Conservation (phyloP, 35 echinoderm and acorn worm genomes). For the Apostichopus japonicus region DNA sequence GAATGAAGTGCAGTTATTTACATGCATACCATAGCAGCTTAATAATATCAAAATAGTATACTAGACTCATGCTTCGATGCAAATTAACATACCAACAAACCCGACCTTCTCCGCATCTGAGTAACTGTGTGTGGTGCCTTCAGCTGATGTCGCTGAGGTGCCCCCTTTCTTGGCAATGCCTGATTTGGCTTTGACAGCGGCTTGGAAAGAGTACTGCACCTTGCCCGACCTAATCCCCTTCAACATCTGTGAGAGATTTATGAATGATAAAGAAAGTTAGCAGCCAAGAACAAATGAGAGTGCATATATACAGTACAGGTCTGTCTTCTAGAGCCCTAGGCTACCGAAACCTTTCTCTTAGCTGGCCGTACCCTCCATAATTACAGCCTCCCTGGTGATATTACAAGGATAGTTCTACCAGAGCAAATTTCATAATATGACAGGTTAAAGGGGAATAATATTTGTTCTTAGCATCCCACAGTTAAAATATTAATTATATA, state of each 20-base stretch:
- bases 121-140: slow-evolving; percentile 81
- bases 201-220: slow-evolving; percentile 38
- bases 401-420: too few relatives aligned
- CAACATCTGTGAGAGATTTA: slow-evolving; percentile 10
- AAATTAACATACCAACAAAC: slow-evolving; percentile 71
- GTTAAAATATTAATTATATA: too few relatives aligned
- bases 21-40: too few relatives aligned
- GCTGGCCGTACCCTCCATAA: too few relatives aligned
- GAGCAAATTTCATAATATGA: too few relatives aligned
- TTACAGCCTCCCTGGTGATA: too few relatives aligned
- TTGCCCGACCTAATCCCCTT: slow-evolving; percentile 23
- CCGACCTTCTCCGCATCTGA: slow-evolving; percentile 81
- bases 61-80: background rate
- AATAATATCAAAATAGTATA: too few relatives aligned
- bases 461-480: too few relatives aligned
- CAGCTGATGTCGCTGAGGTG: slow-evolving; percentile 60
- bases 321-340: too few relatives aligned
- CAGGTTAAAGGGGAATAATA: too few relatives aligned
- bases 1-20: too few relatives aligned
- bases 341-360: too few relatives aligned
- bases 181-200: slow-evolving; percentile 2
- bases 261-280: slow-evolving; percentile 4
- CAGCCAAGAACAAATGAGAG: slow-evolving; percentile 3
- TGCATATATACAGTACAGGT: background rate
- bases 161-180: slow-evolving; percentile 66